These are phyloP conservation scores for Ridgeia piscesae DNA, from an alignment of 1,140 invertebrate genomes.

Conservation along the genomic window DNA sequence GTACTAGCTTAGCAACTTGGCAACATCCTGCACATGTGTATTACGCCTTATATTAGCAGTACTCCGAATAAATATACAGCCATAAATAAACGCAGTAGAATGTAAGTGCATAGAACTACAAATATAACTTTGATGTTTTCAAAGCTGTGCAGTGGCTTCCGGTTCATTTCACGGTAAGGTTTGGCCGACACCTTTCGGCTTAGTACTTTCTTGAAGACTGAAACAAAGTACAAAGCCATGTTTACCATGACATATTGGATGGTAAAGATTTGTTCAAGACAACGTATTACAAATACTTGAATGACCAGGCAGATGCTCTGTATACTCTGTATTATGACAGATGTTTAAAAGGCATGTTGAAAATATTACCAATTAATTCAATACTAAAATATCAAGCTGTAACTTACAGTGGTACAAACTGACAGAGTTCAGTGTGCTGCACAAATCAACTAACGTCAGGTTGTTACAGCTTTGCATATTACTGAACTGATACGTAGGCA, in stretches of 20 bases:
- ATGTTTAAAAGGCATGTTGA: no score
- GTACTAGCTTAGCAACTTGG: background rate
- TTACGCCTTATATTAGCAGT: background rate
- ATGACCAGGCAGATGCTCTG: no score
- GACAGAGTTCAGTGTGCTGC: no score
- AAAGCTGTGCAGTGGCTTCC: background rate
- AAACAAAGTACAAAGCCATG: background rate
- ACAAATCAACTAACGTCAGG: no score
- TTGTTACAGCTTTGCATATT: no score
- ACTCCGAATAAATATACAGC: background rate
- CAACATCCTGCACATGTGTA: background rate
- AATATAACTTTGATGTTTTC: background rate
- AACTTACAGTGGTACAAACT: no score
- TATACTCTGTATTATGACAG: no score
- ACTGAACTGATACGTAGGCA: no score
- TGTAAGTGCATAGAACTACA: background rate
- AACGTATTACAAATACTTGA: no score
- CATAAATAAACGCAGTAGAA: background rate
- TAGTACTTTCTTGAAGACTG: constrained; percentile 1
- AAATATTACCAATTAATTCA: no score
- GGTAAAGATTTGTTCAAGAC: background rate
- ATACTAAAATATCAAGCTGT: no score
- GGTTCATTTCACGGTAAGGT: background rate
- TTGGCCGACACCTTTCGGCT: background rate
- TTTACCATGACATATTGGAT: background rate